phyloP scores from a whole-genome alignment of 2,797 vertebrate genomes.

The Gobionotothen gibberifrons region DNA sequence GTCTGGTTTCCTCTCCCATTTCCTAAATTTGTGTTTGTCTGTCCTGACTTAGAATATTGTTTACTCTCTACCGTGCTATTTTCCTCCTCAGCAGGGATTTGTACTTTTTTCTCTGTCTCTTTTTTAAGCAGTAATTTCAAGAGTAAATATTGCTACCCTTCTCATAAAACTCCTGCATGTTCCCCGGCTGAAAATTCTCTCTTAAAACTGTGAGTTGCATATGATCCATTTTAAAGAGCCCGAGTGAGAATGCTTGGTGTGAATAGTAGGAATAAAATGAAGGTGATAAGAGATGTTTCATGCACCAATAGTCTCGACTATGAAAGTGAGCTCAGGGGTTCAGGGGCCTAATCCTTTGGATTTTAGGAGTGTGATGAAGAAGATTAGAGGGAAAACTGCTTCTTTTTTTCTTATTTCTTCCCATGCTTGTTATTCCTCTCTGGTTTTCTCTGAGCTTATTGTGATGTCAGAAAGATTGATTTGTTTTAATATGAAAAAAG shows the following conservation, averaged over 20 bases:
- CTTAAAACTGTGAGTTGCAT: slow-evolving; percentile 12
- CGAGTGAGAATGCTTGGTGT: slow-evolving; percentile 49
- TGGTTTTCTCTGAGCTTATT: slow-evolving; percentile 52
- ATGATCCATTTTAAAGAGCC: slow-evolving; percentile 50
- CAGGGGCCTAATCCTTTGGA: slow-evolving; percentile 74
- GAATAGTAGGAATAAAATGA: slow-evolving; percentile 75
- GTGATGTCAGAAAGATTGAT: slow-evolving; percentile 67
- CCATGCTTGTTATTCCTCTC: slow-evolving; percentile 69
- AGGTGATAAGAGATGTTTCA: slow-evolving; percentile 79
- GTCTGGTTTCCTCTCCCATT: slow-evolving; percentile 63
- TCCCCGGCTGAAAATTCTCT: slow-evolving; percentile 14
- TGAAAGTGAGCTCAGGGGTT: slow-evolving; percentile 75
- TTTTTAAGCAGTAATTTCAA: slow-evolving; percentile 35
- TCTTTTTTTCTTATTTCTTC: slow-evolving; percentile 51
- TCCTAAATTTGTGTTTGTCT: slow-evolving; percentile 54
- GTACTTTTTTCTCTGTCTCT: slow-evolving; percentile 1
- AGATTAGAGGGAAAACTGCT: slow-evolving; percentile 76
- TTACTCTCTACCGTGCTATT: slow-evolving; percentile 21
- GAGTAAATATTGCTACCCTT: slow-evolving; percentile 28
- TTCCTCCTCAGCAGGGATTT: slow-evolving; percentile 9
- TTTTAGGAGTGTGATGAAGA: slow-evolving; percentile 75
- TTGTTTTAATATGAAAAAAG: slow-evolving; percentile 58
- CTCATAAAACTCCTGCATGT: slow-evolving; percentile 23
- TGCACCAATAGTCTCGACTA: slow-evolving; percentile 63
- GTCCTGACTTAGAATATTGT: slow-evolving; percentile 36